Percentiles rank a stretch among this genome's conserved stretches.
These are phyloP conservation scores for Virgularia gustaviana DNA, from an alignment of 92 coral and sea anemone genomes.

Conservation along the genomic window DNA sequence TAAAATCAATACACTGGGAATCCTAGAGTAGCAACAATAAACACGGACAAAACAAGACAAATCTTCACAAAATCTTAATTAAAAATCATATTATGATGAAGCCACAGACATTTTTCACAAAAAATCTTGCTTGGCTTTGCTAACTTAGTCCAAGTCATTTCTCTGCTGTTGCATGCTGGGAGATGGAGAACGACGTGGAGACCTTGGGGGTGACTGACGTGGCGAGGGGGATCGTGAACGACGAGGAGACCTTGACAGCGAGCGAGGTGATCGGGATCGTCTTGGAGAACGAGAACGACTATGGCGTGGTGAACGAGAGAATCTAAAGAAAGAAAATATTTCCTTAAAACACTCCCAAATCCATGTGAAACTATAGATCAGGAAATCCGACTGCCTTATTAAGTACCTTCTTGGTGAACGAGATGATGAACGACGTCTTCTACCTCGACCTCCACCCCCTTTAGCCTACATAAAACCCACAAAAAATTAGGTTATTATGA, in stretches of 20 bases:
- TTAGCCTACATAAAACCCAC: neutral
- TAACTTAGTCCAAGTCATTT: no score
- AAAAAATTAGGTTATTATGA: neutral
- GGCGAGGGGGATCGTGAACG: slow-evolving; percentile 56
- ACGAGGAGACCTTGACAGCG: slow-evolving; percentile 52
- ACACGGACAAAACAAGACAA: no score
- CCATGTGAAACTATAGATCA: no score
- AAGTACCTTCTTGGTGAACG: slow-evolving; percentile 64
- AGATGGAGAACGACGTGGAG: slow-evolving; percentile 58
- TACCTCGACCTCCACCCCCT: slow-evolving; percentile 42
- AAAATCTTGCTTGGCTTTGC: no score
- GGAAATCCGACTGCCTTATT: no score
- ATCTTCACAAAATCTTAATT: no score
- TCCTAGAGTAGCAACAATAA: no score
- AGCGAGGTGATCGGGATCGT: slow-evolving; percentile 59
- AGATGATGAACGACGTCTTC: slow-evolving; percentile 66
- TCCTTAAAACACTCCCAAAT: no score
- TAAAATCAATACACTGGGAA: no score
- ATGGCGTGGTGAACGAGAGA: slow-evolving; percentile 30
- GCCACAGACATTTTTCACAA: no score
- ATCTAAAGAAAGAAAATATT: neutral
- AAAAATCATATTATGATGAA: no score
- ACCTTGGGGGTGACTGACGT: slow-evolving; percentile 62
- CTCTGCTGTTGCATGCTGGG: slow-evolving; percentile 14
- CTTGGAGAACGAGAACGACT: slow-evolving; percentile 56